Percentiles rank a stretch among this genome's conserved stretches.
Evolutionary conservation across 2,113 vertebrate genomes (phyloP).

Genomic region (Thamnaconus septentrionalis): DNA sequence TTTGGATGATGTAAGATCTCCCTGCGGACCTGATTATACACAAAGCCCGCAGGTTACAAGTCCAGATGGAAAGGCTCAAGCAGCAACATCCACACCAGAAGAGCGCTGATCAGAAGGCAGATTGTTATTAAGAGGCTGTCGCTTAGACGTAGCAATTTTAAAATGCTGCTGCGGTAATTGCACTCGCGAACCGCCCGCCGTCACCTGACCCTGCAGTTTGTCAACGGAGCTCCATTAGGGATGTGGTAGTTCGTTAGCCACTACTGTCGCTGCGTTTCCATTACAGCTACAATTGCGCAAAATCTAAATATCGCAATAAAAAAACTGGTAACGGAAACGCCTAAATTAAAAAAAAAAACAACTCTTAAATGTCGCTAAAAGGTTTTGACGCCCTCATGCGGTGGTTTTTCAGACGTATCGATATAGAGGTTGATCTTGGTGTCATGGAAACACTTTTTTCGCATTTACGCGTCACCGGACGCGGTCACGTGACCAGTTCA

Average conservation of each 20-base stretch:
- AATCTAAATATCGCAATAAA: too few relatives aligned
- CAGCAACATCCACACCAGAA: constrained; percentile 13
- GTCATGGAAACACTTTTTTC: too few relatives aligned
- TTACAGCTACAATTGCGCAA: too few relatives aligned
- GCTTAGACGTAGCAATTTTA: not conserved
- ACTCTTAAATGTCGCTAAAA: too few relatives aligned
- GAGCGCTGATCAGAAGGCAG: constrained; percentile 3
- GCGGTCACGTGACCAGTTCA: too few relatives aligned
- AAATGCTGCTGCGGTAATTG: not conserved
- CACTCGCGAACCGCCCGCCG: not conserved
- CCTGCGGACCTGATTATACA: constrained; percentile 45
- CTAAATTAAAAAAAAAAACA: too few relatives aligned
- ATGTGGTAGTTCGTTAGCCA: not conserved
- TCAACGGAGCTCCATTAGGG: not conserved
- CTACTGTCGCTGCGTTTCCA: too few relatives aligned
- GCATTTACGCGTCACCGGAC: too few relatives aligned
- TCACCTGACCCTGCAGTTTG: not conserved
- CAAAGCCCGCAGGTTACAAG: constrained; percentile 43
- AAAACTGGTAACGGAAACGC: too few relatives aligned
- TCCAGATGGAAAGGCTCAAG: constrained; percentile 48
- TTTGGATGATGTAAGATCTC: constrained; percentile 50
- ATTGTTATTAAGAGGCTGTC: not conserved
- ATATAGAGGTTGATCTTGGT: too few relatives aligned
- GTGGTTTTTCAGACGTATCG: too few relatives aligned
- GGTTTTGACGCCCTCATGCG: too few relatives aligned